These are phyloP conservation scores for Solea solea DNA, from an alignment of 2,113 vertebrate genomes.

Conservation along the genomic window DNA sequence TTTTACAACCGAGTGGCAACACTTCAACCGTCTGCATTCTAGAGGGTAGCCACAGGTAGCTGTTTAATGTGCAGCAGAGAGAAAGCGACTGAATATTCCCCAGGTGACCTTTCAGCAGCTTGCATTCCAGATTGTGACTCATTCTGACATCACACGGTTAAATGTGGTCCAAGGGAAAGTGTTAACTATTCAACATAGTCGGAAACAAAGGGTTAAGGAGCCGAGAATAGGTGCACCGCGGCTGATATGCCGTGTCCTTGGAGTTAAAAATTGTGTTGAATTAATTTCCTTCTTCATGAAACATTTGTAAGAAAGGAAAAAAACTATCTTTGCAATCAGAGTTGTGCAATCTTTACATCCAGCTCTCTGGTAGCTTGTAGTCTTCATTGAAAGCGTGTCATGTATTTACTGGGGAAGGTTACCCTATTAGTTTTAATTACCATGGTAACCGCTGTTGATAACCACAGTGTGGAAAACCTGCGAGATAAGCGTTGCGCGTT, in stretches of 20 bases:
- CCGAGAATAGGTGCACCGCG: neutral
- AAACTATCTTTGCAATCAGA: neutral
- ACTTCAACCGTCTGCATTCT: constrained; percentile 44
- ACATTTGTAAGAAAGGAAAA: neutral
- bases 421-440: too few species aligned
- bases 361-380: neutral
- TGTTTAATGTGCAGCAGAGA: constrained; percentile 5
- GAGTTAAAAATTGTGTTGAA: neutral
- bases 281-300: constrained; percentile 30
- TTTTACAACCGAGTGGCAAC: constrained; percentile 41
- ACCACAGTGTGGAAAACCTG: too few species aligned
- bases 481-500: neutral
- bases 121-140: constrained; percentile 42
- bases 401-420: neutral
- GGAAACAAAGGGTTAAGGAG: constrained; percentile 7
- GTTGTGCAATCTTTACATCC: constrained; percentile 14
- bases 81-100: constrained; percentile 21
- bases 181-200: constrained; percentile 35
- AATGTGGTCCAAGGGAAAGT: constrained; percentile 37
- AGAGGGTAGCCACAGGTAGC: constrained; percentile 42
- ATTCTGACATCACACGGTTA: constrained; percentile 35
- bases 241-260: neutral
- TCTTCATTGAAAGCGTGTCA: neutral
- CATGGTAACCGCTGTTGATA: neutral
- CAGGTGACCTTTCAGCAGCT: constrained; percentile 30